Percentiles rank a stretch among this genome's conserved stretches.
Conservation (phyloP, 1,140 invertebrate species). For the Apolygus lucorum region DNA sequence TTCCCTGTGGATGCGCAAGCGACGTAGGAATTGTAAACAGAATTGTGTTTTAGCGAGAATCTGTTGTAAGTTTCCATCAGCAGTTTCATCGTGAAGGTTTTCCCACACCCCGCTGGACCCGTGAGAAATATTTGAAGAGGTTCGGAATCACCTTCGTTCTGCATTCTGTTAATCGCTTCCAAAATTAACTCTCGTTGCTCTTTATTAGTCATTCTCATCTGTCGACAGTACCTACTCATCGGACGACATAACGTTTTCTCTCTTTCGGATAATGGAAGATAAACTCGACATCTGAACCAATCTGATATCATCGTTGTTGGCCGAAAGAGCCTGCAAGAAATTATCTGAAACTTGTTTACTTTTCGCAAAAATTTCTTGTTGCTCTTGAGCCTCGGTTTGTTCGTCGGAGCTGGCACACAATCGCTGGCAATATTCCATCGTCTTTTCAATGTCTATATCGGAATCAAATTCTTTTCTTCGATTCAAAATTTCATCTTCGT, state of each 20-base stretch:
- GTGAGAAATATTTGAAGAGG: conserved; percentile 36
- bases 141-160: conserved; percentile 21
- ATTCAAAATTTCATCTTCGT: conserved; percentile 37
- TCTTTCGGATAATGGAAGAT: conserved; percentile 13
- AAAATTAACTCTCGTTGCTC: conserved; percentile 20
- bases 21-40: conserved; percentile 17
- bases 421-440: conserved; percentile 28
- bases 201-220: conserved; percentile 9
- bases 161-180: conserved; percentile 18
- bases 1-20: conserved; percentile 21
- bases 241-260: conserved; percentile 17
- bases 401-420: conserved; percentile 33
- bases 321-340: conserved; percentile 9
- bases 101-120: conserved; percentile 35
- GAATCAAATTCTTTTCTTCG: conserved; percentile 33
- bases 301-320: conserved; percentile 28
- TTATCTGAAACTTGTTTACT: background rate
- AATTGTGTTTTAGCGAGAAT: conserved; percentile 3
- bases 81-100: conserved; percentile 34
- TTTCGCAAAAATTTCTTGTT: conserved; percentile 25
- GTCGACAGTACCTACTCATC: conserved; percentile 8
- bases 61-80: conserved; percentile 35
- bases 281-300: background rate
- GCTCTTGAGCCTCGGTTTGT: conserved; percentile 30
- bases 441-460: conserved; percentile 35